These are phyloP conservation scores for Phorcus lineatus DNA, from an alignment of 2,888 invertebrate genomes.

Conservation along the genomic window DNA sequence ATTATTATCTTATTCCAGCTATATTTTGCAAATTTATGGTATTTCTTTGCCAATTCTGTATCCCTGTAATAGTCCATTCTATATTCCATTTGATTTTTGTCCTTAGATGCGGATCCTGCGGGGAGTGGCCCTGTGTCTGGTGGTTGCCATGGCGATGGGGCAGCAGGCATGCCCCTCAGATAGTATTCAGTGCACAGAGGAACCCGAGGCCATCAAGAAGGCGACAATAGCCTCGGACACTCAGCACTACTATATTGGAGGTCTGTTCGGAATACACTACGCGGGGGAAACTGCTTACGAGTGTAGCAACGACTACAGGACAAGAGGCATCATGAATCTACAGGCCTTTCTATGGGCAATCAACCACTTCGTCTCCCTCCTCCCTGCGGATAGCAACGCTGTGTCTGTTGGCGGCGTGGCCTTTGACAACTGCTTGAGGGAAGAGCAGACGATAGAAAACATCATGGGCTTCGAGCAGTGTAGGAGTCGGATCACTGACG, in stretches of 20 bases:
- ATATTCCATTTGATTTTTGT: not conserved
- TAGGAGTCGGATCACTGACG: constrained; percentile 46
- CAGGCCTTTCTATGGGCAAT: constrained; percentile 75
- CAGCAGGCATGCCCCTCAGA: constrained; percentile 43
- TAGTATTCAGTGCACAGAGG: not conserved
- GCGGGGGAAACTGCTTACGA: constrained; percentile 46
- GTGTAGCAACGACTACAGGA: constrained; percentile 49
- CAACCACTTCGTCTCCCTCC: constrained; percentile 41
- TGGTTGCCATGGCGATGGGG: constrained; percentile 21
- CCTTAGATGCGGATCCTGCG: constrained; percentile 13
- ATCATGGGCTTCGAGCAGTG: constrained; percentile 65
- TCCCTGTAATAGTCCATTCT: too few relatives aligned
- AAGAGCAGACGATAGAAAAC: constrained; percentile 55
- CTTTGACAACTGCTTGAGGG: constrained; percentile 63
- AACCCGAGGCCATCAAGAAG: not conserved
- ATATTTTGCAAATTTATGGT: too few relatives aligned
- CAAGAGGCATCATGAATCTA: constrained; percentile 67
- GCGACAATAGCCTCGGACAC: not conserved
- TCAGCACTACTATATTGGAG: constrained; percentile 64
- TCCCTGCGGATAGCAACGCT: constrained; percentile 15
- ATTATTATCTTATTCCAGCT: too few relatives aligned
- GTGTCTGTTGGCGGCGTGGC: constrained; percentile 65
- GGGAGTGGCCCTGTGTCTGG: not conserved
- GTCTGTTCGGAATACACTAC: constrained; percentile 63
- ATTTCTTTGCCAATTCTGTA: too few relatives aligned